These are phyloP conservation scores for Trichogramma pretiosum DNA, from an alignment of 1,140 invertebrate genomes.

Conservation along the genomic window DNA sequence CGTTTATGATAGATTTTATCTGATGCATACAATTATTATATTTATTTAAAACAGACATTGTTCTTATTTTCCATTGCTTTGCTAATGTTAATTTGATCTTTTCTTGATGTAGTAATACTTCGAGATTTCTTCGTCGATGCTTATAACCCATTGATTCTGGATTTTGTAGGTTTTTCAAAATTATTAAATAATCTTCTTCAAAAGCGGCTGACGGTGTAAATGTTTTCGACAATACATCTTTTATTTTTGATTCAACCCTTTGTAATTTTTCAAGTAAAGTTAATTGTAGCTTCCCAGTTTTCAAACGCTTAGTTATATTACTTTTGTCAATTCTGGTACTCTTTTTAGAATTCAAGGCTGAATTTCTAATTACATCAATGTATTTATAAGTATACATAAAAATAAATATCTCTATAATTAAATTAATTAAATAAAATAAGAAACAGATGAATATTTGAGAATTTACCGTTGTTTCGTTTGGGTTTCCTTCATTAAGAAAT, in stretches of 20 bases:
- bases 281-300: conserved; percentile 20
- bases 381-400: background rate
- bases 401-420: background rate
- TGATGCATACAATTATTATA: conserved; percentile 19
- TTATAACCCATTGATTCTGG: background rate
- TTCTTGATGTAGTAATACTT: conserved; percentile 24
- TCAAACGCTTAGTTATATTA: conserved; percentile 7
- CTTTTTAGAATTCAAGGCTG: background rate
- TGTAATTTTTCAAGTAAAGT: conserved; percentile 13
- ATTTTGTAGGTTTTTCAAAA: conserved; percentile 11
- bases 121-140: conserved; percentile 9
- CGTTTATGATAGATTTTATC: conserved; percentile 25
- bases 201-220: background rate
- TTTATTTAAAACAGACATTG: conserved; percentile 17
- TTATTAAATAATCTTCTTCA: conserved; percentile 3
- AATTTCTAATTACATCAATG: conserved; percentile 7
- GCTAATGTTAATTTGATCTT: conserved; percentile 16
- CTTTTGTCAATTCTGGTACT: conserved; percentile 3
- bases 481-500: conserved; percentile 8
- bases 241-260: background rate
- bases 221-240: conserved; percentile 9
- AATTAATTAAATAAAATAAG: background rate
- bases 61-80: conserved; percentile 13
- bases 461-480: conserved; percentile 14
- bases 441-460: background rate